Conservation (phyloP, 1,140 invertebrate genomes). For the Epicauta chinensis region DNA sequence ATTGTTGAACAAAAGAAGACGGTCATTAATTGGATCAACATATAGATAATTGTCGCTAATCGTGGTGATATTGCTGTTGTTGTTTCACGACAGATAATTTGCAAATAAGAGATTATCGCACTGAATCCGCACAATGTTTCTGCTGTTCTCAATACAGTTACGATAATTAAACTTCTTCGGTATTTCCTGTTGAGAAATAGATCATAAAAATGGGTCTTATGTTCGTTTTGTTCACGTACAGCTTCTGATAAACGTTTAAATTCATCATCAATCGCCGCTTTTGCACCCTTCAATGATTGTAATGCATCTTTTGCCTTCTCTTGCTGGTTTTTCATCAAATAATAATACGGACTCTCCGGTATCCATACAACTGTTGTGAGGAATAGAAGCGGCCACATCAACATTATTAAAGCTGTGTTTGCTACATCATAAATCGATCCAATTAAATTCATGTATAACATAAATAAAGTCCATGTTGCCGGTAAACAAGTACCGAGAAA, state of each 20-base stretch:
- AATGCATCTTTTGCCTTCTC: conserved; percentile 57
- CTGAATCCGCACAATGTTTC: conserved; percentile 72
- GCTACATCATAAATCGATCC: conserved; percentile 55
- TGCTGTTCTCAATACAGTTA: conserved; percentile 59
- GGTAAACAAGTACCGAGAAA: conserved; percentile 26
- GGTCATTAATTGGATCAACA: conserved; percentile 58
- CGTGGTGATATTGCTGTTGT: conserved; percentile 41
- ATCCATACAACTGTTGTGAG: conserved; percentile 59
- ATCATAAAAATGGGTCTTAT: conserved; percentile 49
- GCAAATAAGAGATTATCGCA: conserved; percentile 65
- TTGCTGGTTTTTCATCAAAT: conserved; percentile 50
- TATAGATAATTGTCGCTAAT: conserved; percentile 52
- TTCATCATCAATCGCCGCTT: conserved; percentile 51
- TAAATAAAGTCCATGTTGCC: conserved; percentile 48
- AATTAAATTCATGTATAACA: conserved; percentile 59
- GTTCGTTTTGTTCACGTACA: conserved; percentile 37
- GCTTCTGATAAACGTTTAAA: conserved; percentile 54
- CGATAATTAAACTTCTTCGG: conserved; percentile 56
- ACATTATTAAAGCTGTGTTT: conserved; percentile 53
- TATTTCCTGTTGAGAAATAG: conserved; percentile 52
- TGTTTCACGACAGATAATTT: conserved; percentile 59
- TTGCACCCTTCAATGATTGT: conserved; percentile 53
- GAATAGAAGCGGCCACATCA: conserved; percentile 53
- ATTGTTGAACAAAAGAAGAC: conserved; percentile 55
- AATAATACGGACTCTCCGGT: conserved; percentile 74